Conservation (phyloP, 2,797 vertebrate genomes). For the Arremon aurantiirostris region DNA sequence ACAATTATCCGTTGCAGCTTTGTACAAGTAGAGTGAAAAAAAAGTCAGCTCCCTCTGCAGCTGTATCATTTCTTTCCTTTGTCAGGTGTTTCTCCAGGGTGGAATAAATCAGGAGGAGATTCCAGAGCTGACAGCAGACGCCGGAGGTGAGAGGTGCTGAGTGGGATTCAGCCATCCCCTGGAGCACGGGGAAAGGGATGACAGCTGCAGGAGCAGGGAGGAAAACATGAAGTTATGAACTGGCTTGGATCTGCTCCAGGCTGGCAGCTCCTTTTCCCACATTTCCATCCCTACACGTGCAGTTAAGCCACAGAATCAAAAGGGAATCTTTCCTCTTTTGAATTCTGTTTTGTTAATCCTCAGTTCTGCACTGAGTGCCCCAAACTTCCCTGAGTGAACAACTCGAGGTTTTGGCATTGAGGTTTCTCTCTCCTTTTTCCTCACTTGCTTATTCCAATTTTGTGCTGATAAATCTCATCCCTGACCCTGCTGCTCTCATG, state of each 20-base stretch:
- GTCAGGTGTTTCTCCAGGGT: not conserved
- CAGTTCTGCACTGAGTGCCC: not conserved
- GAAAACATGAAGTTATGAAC: not conserved
- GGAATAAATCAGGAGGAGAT: not conserved
- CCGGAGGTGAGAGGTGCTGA: not conserved
- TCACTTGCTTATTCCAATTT: not conserved
- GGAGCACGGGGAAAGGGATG: not conserved
- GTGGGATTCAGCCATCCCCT: not conserved
- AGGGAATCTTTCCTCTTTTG: not conserved
- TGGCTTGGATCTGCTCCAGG: not conserved
- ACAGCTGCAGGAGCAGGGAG: not conserved
- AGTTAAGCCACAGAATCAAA: not conserved
- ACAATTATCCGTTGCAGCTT: not conserved
- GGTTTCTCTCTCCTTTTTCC: not conserved
- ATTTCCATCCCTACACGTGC: fast-evolving
- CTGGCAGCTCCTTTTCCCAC: not conserved
- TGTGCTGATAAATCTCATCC: not conserved
- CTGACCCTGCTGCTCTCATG: fast-evolving
- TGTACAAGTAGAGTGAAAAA: not conserved
- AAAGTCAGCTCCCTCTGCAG: not conserved
- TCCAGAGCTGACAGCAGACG: not conserved
- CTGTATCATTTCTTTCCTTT: not conserved
- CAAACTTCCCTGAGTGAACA: not conserved
- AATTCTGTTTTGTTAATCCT: not conserved
- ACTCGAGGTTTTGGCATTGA: fast-evolving